Evolutionary conservation across 1,140 invertebrate species (phyloP), one percentile per base, ranked within the genome.

Genomic region (Potamilus streckersoni): DNA sequence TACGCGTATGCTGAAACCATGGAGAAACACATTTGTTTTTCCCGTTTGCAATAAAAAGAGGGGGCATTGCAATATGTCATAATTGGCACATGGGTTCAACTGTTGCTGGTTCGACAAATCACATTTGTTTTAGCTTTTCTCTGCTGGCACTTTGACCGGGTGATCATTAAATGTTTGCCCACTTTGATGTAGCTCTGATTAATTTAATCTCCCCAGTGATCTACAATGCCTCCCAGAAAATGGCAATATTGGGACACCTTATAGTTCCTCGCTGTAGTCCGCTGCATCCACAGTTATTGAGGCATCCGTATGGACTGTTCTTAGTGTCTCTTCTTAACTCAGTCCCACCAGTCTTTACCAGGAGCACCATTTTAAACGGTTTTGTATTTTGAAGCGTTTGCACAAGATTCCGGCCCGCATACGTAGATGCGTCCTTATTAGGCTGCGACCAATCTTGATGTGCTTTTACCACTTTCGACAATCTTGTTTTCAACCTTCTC

Each of bases 21-120:
- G 69, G 5, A 81, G 56, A 27, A 75, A 79, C n/a, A 16, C 19
- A 1, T 17, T 17, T 31, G 79, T 74, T 76, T 82, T 82, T 8
- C 75, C 79, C 27, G 27, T 62, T 81, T 79, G 13, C 75, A 78
- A 55, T 81, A 64, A 61, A 78, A 71, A 19, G 83, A 74, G 1
- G 49, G 6, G 19, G 78, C 78, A 79, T 79, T 82, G n/a, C 81
- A 76, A 70, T 71, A 80, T 20, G 74, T 74, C 63, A 81, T 76
- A 8, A 79, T 66, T 6, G 80, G 82, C 16, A 84, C 62, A 31
- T 75, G 75, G 16, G 72, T 79, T 20, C 74, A 58, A 17, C 23
- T 71, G 27, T 57, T 38, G 23, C 64, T 73, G 2, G 74, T 79
- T 20, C 71, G 60, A 15, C 69, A 72, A 20, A 80, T 15, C n/a